Evolutionary conservation across 2,113 vertebrate species (phyloP).

Genomic region (Corvus cornix): DNA sequence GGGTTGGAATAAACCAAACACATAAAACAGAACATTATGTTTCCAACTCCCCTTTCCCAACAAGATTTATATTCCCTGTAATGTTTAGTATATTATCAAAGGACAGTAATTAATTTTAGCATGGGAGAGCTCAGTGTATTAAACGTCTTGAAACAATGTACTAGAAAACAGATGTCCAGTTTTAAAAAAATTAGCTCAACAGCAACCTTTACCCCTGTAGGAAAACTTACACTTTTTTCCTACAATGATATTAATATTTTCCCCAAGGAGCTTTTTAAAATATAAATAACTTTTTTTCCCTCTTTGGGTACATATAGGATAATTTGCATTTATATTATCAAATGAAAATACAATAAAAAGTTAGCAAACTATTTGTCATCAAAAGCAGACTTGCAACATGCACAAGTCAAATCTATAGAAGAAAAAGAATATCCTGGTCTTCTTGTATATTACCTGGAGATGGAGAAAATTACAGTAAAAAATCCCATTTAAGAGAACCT

Average conservation of each 20-base stretch:
- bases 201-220: not conserved
- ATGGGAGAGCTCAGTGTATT: not conserved
- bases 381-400: not conserved
- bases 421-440: not conserved
- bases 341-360: not conserved
- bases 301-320: not conserved
- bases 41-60: not conserved
- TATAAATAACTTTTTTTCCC: not conserved
- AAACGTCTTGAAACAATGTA: not conserved
- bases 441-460: not conserved
- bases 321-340: not conserved
- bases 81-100: not conserved
- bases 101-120: not conserved
- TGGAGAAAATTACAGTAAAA: not conserved
- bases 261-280: not conserved
- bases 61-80: not conserved
- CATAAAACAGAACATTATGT: not conserved
- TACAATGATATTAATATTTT: not conserved
- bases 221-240: not conserved
- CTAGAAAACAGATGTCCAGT: not conserved
- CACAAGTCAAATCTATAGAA: not conserved
- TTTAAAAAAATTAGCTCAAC: conserved; percentile 22
- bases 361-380: not conserved
- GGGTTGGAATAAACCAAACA: not conserved
- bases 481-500: not conserved